phyloP scores from a whole-genome alignment of 2,888 invertebrate genomes.

The Digitonthophagus gazella region DNA sequence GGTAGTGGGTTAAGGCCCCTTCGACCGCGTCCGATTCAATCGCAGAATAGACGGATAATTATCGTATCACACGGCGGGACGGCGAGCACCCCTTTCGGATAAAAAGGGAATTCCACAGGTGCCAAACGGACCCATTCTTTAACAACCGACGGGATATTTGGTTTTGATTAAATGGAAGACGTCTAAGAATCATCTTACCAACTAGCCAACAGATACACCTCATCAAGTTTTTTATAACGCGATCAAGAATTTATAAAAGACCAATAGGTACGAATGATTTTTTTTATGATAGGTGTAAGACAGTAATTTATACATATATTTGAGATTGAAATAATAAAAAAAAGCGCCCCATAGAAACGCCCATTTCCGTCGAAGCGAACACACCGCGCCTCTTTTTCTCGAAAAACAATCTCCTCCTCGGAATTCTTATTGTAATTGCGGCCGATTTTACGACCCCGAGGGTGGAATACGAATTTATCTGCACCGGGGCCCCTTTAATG shows the following conservation, averaged over 20 bases:
- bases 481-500: slow-evolving; percentile 19
- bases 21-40: slow-evolving; percentile 9
- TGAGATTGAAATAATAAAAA: neutral
- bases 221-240: too few relatives aligned
- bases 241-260: too few relatives aligned
- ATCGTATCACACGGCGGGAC: slow-evolving; percentile 6
- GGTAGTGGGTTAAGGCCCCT: slow-evolving; percentile 5
- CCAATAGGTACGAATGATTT: too few relatives aligned
- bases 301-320: neutral
- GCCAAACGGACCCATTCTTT: slow-evolving; percentile 13
- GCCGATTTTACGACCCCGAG: slow-evolving; percentile 26
- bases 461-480: slow-evolving; percentile 30
- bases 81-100: neutral
- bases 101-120: slow-evolving; percentile 17
- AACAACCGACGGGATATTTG: slow-evolving; percentile 23
- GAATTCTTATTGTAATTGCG: slow-evolving; percentile 25
- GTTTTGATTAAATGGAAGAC: slow-evolving; percentile 31
- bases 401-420: slow-evolving; percentile 5
- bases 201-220: too few relatives aligned
- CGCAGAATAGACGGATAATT: slow-evolving; percentile 17
- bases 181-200: too few relatives aligned
- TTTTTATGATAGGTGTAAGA: neutral
- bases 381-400: neutral
- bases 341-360: neutral
- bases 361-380: neutral